Base-by-base conservation (phyloP, 2,113 vertebrate genomes). In the Urocolius indicus region DNA sequence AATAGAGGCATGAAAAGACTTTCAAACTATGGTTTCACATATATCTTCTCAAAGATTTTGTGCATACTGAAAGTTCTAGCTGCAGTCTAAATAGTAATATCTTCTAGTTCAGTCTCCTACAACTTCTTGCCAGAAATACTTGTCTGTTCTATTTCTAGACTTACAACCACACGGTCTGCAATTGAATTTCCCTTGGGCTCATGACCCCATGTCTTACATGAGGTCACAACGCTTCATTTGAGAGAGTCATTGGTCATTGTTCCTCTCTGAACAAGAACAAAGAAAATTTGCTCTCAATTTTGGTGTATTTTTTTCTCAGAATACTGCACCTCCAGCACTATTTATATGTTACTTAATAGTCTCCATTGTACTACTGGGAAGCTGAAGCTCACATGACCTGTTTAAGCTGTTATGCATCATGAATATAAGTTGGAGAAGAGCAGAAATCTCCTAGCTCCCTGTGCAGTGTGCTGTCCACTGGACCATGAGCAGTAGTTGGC, bases 61-160 rank as follows among this genome's bases (percentile, higher is more conserved):
- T 38, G 23, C 55, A 75, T 65, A 61, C 22, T 90, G 83, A 68
- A 92, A 92, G 83, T 89, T 97, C 91, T 90, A 93, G 57, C 46
- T 81, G 73, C 43, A 71, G 52, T 89, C 78, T 58, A 94, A 57
- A 74, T 72, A 24, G 61, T 92, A 92, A 96, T 92, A 95, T 87
- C 91, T 96, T 92, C 94, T 93, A 96, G 79, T 81, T 84, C 88
- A 49, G 84, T 72, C 91, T 95, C 89, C 76, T 90, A 22, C 83
- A 86, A 88, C 34, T 49, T 75, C 38, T 89, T 81, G 58, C 76
- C 76, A 94, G 89, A 93, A 94, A 93, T 92, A 92, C 61, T 86
- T 94, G 38, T 72, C 76, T 94, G 30, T 93, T 93, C 94, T 96
- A 94, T 95, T 96, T 94, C 91, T 94, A 93, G 89, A 72, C 93